Evolutionary conservation across 2,113 vertebrate species (phyloP).

Genomic region (Crotalus helleri): DNA sequence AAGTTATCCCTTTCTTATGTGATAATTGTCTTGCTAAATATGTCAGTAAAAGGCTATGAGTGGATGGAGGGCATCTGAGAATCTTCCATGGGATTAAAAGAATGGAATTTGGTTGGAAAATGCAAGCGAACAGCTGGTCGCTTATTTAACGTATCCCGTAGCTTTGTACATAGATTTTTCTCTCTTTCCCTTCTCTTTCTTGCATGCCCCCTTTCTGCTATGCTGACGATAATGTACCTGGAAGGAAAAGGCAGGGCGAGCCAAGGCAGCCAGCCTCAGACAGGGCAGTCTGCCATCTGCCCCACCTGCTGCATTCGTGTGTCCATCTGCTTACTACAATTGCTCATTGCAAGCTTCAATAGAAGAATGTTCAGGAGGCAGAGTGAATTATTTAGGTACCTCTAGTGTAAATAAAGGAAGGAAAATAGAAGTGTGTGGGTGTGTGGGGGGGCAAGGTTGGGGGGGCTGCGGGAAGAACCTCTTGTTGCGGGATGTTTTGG

Average conservation of each 20-base stretch:
- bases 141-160: constrained; percentile 46
- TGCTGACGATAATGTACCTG: constrained; percentile 80
- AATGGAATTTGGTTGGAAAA: constrained; percentile 41
- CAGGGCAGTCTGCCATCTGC: constrained; percentile 81
- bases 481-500: constrained; percentile 66
- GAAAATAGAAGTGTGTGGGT: constrained; percentile 37
- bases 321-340: constrained; percentile 82
- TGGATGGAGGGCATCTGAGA: background rate
- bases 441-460: constrained; percentile 4
- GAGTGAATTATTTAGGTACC: constrained; percentile 81
- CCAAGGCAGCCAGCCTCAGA: constrained; percentile 76
- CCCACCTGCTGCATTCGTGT: constrained; percentile 82
- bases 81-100: background rate
- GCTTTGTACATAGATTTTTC: constrained; percentile 27
- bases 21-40: background rate
- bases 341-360: constrained; percentile 71
- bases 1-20: background rate
- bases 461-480: constrained; percentile 41
- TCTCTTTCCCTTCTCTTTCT: constrained; percentile 30
- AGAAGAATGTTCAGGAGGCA: constrained; percentile 67
- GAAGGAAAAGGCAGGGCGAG: constrained; percentile 71
- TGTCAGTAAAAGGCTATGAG: background rate
- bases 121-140: constrained; percentile 40
- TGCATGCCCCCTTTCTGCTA: constrained; percentile 57
- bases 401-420: constrained; percentile 72